Base-by-base conservation (phyloP, 1,140 invertebrate species). In the Aporrectodea caliginosa region DNA sequence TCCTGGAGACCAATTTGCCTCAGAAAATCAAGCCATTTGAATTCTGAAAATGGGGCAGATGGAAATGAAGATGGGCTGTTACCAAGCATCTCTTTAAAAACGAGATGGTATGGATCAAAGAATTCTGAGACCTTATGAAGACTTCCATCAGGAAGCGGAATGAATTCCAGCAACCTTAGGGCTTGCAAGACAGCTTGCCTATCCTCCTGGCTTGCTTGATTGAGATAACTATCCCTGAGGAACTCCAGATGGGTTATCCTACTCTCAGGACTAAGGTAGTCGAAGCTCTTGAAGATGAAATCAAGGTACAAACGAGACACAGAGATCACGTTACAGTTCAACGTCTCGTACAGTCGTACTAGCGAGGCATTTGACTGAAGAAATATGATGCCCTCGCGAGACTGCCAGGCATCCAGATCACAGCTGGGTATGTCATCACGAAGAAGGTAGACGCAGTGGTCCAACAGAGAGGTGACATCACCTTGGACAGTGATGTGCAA, bases 1-100 rank as follows among this genome's bases (percentile, higher is more conserved):
- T 33, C 33, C 71, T 78, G 76, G 16, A 81, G 30, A 34, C 80
- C 80, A n/a, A 78, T 78, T 31, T 32, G 30, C 16, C 69, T 69
- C 76, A 81, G 32, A 70, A 81, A 81, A 27, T 78, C 70, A 6
- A 78, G 77, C 80, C 80, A 81, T 31, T 72, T 78, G 35, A 78
- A 81, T 1, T 73, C 77, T 33, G 34, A 43, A 35, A 78, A 81
- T 0, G 80, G 80, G 12, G 76, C 0, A 30, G 80, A 75, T 32
- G 80, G 80, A 69, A 81, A 81, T n/a, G 43, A 30, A 30, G 32
- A 31, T 12, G 70, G 27, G 1, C 30, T 27, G 14, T 29, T 35
- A 12, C 30, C 43, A 29, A 81, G 29, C 71, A 81, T 73, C 27
- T 33, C 69, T 73, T 78, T 78, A 43, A 73, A 81, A 14, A 78